These are phyloP conservation scores for Buceros bicornis DNA, from an alignment of 2,797 vertebrate species.

Conservation along the genomic window DNA sequence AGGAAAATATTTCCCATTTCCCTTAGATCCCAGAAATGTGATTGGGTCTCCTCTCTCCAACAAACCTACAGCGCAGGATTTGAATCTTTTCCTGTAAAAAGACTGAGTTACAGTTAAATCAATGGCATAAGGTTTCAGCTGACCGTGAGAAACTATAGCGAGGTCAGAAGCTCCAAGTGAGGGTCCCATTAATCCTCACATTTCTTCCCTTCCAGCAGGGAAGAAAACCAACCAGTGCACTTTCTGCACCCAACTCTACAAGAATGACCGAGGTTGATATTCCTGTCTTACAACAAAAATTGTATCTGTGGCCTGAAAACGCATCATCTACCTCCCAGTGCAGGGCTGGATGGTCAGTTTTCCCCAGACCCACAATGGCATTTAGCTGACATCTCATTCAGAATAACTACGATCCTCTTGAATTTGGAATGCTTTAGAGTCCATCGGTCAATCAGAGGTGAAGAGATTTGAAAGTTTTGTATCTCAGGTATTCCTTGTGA, in stretches of 20 bases:
- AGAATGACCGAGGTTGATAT: not conserved
- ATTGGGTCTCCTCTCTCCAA: not conserved
- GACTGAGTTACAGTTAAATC: not conserved
- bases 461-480: not conserved
- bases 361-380: not conserved
- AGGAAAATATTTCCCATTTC: not conserved
- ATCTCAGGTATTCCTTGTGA: not conserved
- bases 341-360: not conserved
- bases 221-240: not conserved
- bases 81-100: not conserved
- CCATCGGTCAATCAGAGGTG: not conserved
- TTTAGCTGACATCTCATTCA: not conserved
- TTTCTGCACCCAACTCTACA: not conserved
- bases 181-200: not conserved
- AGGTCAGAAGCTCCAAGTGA: not conserved
- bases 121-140: accelerated
- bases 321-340: not conserved
- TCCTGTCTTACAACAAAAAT: not conserved
- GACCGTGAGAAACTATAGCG: accelerated
- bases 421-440: not conserved
- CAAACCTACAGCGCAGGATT: not conserved
- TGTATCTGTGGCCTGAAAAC: not conserved
- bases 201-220: not conserved
- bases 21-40: not conserved
- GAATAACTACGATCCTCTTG: not conserved